A percentile compares a stretch with the other conserved stretches of the same genome.
These are phyloP conservation scores for Conistra vaccinii DNA, from an alignment of 2,888 invertebrate species.

Conservation along the genomic window DNA sequence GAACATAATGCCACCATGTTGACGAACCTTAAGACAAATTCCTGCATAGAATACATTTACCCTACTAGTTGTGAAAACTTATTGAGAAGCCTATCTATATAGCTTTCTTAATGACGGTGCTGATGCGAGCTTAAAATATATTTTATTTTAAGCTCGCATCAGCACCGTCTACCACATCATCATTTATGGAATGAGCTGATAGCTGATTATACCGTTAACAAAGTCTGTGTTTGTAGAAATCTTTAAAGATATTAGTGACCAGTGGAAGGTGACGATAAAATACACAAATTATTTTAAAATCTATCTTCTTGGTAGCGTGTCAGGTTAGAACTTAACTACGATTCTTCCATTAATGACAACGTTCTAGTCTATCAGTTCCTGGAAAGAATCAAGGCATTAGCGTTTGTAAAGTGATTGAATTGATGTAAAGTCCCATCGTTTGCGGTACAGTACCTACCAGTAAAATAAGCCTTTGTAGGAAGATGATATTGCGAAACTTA, in stretches of 20 bases:
- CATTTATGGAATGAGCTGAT: neutral
- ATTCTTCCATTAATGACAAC: neutral
- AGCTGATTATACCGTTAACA: neutral
- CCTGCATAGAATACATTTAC: slow-evolving; percentile 63
- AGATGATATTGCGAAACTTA: slow-evolving; percentile 21
- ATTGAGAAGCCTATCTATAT: slow-evolving; percentile 18
- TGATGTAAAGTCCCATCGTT: slow-evolving; percentile 3
- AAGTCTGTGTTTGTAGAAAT: slow-evolving; percentile 7
- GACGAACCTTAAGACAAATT: slow-evolving; percentile 76
- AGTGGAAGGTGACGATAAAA: neutral
- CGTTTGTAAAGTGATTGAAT: neutral
- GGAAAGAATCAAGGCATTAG: neutral
- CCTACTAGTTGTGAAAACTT: slow-evolving; percentile 39
- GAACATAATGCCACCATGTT: slow-evolving; percentile 83
- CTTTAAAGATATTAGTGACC: neutral
- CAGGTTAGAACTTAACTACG: neutral
- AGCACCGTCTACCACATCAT: neutral
- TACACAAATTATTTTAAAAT: neutral
- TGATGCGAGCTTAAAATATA: neutral
- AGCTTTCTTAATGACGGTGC: neutral
- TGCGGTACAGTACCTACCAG: neutral
- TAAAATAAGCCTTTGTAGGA: slow-evolving; percentile 18
- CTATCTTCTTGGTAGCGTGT: neutral
- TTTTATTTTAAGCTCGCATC: too few species aligned
- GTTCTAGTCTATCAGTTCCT: neutral